Evolutionary conservation across 1,140 invertebrate species (phyloP).

Genomic region (Notospermus geniculatus): DNA sequence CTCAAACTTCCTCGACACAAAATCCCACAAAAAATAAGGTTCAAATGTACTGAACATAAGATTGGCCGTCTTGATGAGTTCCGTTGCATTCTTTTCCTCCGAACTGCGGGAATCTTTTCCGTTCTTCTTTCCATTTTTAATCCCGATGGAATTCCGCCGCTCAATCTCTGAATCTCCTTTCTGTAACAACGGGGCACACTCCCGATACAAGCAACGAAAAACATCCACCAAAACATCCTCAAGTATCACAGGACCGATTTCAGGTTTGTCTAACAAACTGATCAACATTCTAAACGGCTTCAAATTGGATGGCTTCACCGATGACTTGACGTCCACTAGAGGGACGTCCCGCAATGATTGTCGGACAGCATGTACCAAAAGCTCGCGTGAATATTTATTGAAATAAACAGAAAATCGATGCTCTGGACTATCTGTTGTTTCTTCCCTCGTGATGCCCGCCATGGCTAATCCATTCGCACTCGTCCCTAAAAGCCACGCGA

Average conservation of each 20-base stretch:
- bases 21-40: conserved; percentile 83
- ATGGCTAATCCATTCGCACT: conserved; percentile 53
- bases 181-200: conserved; percentile 27
- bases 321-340: background rate
- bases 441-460: conserved; percentile 15
- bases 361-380: background rate
- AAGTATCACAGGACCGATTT: conserved; percentile 81
- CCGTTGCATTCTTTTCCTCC: conserved; percentile 24
- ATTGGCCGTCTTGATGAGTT: conserved; percentile 80
- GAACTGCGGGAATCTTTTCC: conserved; percentile 13
- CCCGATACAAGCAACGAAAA: conserved; percentile 65
- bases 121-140: conserved; percentile 20
- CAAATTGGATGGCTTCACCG: conserved; percentile 59
- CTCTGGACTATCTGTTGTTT: background rate
- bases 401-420: background rate
- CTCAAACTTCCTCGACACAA: conserved; percentile 70
- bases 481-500: conserved; percentile 77
- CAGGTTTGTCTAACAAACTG: conserved; percentile 84
- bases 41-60: conserved; percentile 82
- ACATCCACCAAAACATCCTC: conserved; percentile 84
- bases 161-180: conserved; percentile 14
- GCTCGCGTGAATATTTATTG: conserved; percentile 5
- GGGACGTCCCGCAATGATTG: background rate
- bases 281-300: conserved; percentile 82
- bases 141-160: conserved; percentile 10